Evolutionary conservation across 2,797 vertebrate genomes (phyloP).

Genomic region (Champsocephalus esox): DNA sequence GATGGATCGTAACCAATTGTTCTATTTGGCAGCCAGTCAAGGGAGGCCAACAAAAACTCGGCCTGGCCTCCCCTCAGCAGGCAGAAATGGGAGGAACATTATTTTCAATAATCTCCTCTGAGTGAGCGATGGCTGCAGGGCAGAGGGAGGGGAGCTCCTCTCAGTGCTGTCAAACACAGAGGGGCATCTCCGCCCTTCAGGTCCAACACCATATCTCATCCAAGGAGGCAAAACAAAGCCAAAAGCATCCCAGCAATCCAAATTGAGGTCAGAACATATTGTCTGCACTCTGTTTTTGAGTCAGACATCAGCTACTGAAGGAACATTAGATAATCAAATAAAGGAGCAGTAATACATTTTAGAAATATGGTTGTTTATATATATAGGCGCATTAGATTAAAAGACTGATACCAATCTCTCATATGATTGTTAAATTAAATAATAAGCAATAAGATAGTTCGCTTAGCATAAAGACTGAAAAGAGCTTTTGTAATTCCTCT

Average conservation of each 20-base stretch:
- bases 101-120: conserved; percentile 70
- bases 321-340: conserved; percentile 8
- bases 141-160: conserved; percentile 47
- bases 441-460: background rate
- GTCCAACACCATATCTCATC: conserved; percentile 31
- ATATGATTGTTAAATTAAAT: background rate
- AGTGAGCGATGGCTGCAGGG: conserved; percentile 57
- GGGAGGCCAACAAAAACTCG: conserved; percentile 45
- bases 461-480: background rate
- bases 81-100: conserved; percentile 60
- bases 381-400: background rate
- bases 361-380: background rate
- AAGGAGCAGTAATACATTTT: background rate
- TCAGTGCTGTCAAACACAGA: conserved; percentile 27
- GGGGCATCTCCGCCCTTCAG: conserved; percentile 35
- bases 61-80: conserved; percentile 44
- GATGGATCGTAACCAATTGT: conserved; percentile 78
- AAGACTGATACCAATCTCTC: background rate
- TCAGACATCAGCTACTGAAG: conserved; percentile 10
- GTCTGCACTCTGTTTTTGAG: conserved; percentile 1
- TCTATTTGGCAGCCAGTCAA: conserved; percentile 78
- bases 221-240: conserved; percentile 10
- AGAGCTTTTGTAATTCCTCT: background rate
- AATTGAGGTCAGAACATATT: conserved; percentile 22
- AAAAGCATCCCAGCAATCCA: conserved; percentile 30